Conservation (phyloP, 1,140 invertebrate genomes). For the Plodia interpunctella region DNA sequence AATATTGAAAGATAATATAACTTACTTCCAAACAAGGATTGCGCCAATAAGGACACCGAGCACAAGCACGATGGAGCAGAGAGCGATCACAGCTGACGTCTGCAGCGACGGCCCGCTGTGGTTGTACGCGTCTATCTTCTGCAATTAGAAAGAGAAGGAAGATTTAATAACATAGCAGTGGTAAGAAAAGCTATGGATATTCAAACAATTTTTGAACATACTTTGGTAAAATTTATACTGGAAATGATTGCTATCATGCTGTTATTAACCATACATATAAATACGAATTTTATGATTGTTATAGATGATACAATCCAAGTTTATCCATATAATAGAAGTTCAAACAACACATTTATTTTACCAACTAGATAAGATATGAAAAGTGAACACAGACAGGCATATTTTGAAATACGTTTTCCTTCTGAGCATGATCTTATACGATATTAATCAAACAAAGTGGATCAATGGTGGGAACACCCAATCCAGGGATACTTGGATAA, state of each 20-base stretch:
- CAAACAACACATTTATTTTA: too few relatives aligned
- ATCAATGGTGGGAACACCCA: conserved; percentile 19
- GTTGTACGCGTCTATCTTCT: conserved; percentile 89
- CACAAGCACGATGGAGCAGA: conserved; percentile 84
- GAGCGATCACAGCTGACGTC: conserved; percentile 86
- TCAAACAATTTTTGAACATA: too few relatives aligned
- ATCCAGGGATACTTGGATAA: conserved; percentile 20
- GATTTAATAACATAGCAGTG: not conserved
- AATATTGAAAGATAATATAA: conserved; percentile 9
- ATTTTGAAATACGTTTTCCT: too few relatives aligned
- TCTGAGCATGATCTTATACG: not conserved
- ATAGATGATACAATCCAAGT: too few relatives aligned
- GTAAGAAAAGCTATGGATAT: too few relatives aligned
- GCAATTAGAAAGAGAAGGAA: conserved; percentile 69
- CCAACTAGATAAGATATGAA: too few relatives aligned
- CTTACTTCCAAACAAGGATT: conserved; percentile 89
- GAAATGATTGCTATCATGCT: too few relatives aligned
- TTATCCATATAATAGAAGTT: too few relatives aligned
- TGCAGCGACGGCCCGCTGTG: conserved; percentile 86
- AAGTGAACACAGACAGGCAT: too few relatives aligned
- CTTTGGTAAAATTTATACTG: too few relatives aligned
- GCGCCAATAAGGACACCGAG: conserved; percentile 85
- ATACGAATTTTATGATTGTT: too few relatives aligned
- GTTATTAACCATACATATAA: too few relatives aligned
- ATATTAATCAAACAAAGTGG: conserved; percentile 22